Conservation (phyloP, 2,888 invertebrate species). For the Therioaphis trifolii region DNA sequence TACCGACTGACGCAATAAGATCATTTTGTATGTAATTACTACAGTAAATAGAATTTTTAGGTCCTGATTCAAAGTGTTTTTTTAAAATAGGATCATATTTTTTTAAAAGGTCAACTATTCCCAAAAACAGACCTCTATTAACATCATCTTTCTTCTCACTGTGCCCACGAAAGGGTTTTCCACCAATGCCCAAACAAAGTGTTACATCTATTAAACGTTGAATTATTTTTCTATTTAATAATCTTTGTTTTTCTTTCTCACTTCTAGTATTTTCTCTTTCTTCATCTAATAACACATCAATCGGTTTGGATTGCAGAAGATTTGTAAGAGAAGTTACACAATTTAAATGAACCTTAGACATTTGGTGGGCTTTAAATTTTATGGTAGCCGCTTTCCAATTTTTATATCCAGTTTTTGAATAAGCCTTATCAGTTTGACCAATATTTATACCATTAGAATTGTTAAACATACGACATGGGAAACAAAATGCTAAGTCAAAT, state of each 20-base stretch:
- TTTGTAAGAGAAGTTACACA: neutral
- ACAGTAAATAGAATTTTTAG: constrained; percentile 1
- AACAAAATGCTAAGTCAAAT: constrained; percentile 25
- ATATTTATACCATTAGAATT: constrained; percentile 33
- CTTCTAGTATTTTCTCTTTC: neutral
- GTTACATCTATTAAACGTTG: neutral
- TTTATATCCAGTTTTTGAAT: neutral
- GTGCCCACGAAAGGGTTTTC: constrained; percentile 17
- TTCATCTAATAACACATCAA: constrained; percentile 7
- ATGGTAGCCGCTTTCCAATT: neutral
- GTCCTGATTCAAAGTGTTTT: neutral
- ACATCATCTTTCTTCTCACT: constrained; percentile 1
- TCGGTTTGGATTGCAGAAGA: neutral
- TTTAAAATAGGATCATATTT: constrained; percentile 7
- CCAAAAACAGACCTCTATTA: neutral
- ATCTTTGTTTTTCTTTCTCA: neutral
- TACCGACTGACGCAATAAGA: neutral
- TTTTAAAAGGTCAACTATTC: neutral
- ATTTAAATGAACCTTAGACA: neutral
- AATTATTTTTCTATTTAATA: neutral
- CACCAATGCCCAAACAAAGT: constrained; percentile 1
- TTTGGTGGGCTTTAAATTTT: neutral
- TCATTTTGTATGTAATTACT: constrained; percentile 25
- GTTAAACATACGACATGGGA: constrained; percentile 13
- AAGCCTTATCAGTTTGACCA: neutral